phyloP scores from a whole-genome alignment of 2,888 invertebrate genomes.

The Amorpha juglandis region DNA sequence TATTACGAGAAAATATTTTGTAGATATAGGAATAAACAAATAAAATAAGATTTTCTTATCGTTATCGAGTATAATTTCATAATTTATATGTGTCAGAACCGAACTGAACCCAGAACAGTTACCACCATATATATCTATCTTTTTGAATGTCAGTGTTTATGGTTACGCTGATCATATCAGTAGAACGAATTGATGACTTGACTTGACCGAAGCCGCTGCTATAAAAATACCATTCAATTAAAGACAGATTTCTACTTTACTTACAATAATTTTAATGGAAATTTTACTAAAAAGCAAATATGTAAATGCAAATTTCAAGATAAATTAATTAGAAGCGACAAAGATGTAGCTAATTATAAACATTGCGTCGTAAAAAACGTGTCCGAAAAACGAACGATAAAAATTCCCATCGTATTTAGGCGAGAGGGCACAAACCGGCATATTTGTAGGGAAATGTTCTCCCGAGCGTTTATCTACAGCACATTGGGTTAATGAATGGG shows the following conservation, averaged over 20 bases:
- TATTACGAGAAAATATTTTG: too few relatives aligned
- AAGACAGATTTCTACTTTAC: not conserved
- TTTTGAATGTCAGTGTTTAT: too few relatives aligned
- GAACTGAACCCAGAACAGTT: too few relatives aligned
- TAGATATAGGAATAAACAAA: too few relatives aligned
- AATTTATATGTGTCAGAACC: not conserved
- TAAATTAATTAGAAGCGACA: conserved; percentile 42
- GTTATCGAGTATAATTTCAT: too few relatives aligned
- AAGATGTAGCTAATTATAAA: conserved; percentile 65
- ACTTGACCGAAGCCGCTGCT: too few relatives aligned
- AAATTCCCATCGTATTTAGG: conserved; percentile 64
- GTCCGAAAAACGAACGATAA: conserved; percentile 59
- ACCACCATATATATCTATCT: too few relatives aligned
- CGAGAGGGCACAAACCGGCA: conserved; percentile 67
- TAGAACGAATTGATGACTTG: too few relatives aligned
- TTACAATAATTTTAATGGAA: not conserved
- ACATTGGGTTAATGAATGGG: conserved; percentile 80
- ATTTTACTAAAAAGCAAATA: not conserved
- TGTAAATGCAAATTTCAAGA: not conserved
- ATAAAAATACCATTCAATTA: too few relatives aligned
- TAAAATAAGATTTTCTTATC: too few relatives aligned
- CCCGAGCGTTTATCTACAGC: conserved; percentile 78
- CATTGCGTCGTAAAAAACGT: conserved; percentile 50
- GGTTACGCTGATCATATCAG: too few relatives aligned
- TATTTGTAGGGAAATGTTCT: conserved; percentile 70